Conservation (phyloP, 35 echinoderm and acorn worm species). For the Chiridota heheva region DNA sequence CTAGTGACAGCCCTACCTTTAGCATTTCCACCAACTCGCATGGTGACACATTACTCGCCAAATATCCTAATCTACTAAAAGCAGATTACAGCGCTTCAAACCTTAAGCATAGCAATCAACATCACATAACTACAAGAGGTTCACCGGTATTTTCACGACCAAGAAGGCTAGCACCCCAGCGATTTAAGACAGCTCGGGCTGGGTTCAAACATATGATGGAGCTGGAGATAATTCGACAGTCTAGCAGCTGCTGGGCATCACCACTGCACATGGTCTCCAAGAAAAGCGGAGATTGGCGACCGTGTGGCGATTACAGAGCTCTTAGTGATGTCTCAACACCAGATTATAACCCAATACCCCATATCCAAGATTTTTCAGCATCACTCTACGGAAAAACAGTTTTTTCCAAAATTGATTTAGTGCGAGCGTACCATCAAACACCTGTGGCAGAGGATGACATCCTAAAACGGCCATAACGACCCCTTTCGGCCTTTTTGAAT, state of each 20-base stretch:
- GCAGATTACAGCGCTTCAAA: background rate
- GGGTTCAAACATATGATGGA: conserved; percentile 8
- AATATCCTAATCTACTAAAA: too few relatives aligned
- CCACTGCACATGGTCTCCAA: conserved; percentile 46
- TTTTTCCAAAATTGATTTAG: conserved; percentile 33
- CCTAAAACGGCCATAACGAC: conserved; percentile 57
- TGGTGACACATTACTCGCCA: too few relatives aligned
- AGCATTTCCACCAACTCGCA: too few relatives aligned
- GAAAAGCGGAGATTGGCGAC: conserved; percentile 27
- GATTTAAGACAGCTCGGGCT: conserved; percentile 14
- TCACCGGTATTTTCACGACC: conserved; percentile 16
- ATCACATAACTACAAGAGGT: conserved; percentile 21
- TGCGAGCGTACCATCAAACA: conserved; percentile 49
- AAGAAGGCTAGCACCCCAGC: background rate
- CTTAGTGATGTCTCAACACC: conserved; percentile 5
- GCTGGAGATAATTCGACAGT: conserved; percentile 25
- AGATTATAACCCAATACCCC: conserved; percentile 41
- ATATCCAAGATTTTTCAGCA: conserved; percentile 22
- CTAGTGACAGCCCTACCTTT: too few relatives aligned
- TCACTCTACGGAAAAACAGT: conserved; percentile 12
- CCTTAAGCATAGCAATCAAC: conserved; percentile 20
- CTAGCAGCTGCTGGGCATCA: conserved; percentile 26
- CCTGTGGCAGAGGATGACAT: conserved; percentile 21
- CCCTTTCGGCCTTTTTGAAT: conserved; percentile 35
- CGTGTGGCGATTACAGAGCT: conserved; percentile 47